Evolutionary conservation across 1,140 invertebrate genomes (phyloP).

Genomic region (Metaphire vulgaris): DNA sequence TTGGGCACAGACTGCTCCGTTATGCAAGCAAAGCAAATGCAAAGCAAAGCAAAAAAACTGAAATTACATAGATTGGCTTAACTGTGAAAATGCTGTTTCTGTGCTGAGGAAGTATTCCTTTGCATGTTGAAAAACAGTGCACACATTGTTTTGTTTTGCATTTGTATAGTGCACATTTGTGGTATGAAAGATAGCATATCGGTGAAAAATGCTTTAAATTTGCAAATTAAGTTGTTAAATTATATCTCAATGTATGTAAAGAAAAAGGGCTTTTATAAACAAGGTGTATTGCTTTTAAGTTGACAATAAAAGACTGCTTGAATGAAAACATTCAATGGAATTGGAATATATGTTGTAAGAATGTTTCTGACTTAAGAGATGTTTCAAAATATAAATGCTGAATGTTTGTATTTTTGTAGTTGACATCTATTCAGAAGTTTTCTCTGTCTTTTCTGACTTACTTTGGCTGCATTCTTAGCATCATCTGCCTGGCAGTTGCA

Average conservation of each 20-base stretch:
- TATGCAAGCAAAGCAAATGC: background rate
- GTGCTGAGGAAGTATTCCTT: background rate
- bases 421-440: slow-evolving; percentile 49
- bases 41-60: background rate
- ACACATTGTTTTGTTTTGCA: background rate
- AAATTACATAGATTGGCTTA: background rate
- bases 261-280: background rate
- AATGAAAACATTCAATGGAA: no score
- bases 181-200: no score
- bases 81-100: background rate
- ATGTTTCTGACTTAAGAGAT: background rate
- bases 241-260: background rate
- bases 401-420: slow-evolving; percentile 31
- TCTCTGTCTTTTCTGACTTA: slow-evolving; percentile 74
- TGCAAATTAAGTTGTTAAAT: background rate
- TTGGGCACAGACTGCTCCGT: background rate
- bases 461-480: slow-evolving; percentile 76
- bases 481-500: slow-evolving; percentile 72
- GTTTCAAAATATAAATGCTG: background rate
- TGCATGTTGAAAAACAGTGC: background rate
- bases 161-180: background rate
- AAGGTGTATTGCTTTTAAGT: background rate
- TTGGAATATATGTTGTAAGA: no score
- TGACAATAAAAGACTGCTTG: no score
- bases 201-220: no score